These are phyloP conservation scores for Zaprionus vittiger DNA, from an alignment of 1,140 invertebrate genomes.

Conservation along the genomic window DNA sequence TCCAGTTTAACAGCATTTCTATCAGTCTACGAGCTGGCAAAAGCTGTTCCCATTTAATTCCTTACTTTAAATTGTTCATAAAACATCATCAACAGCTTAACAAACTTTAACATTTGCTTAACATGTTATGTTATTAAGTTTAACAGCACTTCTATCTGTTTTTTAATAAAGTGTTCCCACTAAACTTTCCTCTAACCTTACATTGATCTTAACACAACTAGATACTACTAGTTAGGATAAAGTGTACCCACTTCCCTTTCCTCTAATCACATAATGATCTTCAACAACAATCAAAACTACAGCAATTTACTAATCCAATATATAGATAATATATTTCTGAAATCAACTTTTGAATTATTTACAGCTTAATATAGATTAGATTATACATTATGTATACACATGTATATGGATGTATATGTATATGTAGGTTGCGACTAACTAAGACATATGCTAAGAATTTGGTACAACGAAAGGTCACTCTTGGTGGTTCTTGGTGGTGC, in stretches of 20 bases:
- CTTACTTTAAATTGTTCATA: background rate
- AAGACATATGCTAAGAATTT: constrained; percentile 57
- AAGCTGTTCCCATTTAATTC: background rate
- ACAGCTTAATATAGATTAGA: constrained; percentile 38
- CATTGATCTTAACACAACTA: too few species aligned
- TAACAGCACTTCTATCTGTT: too few species aligned
- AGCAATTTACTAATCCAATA: background rate
- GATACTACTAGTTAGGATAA: too few species aligned
- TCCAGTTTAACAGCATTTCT: background rate
- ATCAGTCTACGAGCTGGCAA: background rate
- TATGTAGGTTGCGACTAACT: constrained; percentile 4
- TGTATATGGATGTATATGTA: background rate
- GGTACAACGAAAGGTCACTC: constrained; percentile 62
- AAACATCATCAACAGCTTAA: too few species aligned
- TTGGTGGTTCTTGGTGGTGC: constrained; percentile 48
- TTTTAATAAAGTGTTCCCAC: too few species aligned
- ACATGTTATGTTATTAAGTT: too few species aligned
- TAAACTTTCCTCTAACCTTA: too few species aligned
- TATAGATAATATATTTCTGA: background rate
- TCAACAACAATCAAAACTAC: background rate
- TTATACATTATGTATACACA: constrained; percentile 8
- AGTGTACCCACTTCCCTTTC: background rate
- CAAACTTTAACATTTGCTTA: too few species aligned
- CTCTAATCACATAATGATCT: background rate
- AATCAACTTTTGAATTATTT: constrained; percentile 28